These are phyloP conservation scores for Nasalis larvatus DNA, from an alignment of 2,113 vertebrate genomes.

Conservation along the genomic window DNA sequence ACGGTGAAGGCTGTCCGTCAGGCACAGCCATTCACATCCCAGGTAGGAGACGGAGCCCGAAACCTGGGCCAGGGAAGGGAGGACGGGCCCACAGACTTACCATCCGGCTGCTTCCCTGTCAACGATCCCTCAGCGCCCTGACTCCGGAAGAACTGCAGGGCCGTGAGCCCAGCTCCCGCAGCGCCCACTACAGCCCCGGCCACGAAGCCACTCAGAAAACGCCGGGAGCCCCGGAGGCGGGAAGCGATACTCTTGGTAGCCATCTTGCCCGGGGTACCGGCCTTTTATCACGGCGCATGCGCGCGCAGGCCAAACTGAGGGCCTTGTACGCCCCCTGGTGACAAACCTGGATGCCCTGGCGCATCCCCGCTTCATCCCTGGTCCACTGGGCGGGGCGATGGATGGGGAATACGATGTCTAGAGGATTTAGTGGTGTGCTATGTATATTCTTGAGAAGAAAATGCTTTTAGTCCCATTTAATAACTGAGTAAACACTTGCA, in stretches of 20 bases:
- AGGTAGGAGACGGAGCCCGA: fast-evolving
- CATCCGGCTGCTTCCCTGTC: not conserved
- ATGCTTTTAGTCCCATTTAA: not conserved
- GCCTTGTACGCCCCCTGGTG: constrained; percentile 14
- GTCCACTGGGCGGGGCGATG: fast-evolving
- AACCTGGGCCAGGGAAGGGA: fast-evolving
- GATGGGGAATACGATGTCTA: fast-evolving
- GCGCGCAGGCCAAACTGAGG: not conserved
- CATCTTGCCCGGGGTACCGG: not conserved
- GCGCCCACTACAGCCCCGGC: constrained; percentile 76
- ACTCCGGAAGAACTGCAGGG: constrained; percentile 60
- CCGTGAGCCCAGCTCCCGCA: constrained; percentile 66
- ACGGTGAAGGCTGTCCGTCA: fast-evolving
- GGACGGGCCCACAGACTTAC: constrained; percentile 58
- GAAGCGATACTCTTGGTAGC: not conserved
- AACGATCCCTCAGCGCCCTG: constrained; percentile 8
- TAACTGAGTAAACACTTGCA: not conserved
- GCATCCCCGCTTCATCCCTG: not conserved
- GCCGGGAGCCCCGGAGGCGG: constrained; percentile 38
- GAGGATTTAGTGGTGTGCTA: not conserved
- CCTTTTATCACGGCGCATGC: not conserved
- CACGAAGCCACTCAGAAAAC: constrained; percentile 76
- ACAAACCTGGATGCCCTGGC: not conserved
- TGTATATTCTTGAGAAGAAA: not conserved
- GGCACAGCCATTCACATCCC: fast-evolving